These are phyloP conservation scores for Ecdyonurus torrentis DNA, from an alignment of 2,888 invertebrate species.

Conservation along the genomic window DNA sequence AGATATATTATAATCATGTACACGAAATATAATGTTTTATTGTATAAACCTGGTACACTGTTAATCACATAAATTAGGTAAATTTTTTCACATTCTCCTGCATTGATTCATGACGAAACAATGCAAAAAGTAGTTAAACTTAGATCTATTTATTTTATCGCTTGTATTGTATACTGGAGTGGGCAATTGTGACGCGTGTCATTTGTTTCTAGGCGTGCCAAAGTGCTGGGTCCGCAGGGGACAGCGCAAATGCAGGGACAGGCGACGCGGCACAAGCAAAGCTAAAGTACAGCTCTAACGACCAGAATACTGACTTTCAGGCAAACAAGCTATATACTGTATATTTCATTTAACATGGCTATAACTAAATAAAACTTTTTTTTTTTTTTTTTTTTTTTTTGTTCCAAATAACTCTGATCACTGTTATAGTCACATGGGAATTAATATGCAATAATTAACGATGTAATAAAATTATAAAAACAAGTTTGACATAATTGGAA, in stretches of 20 bases:
- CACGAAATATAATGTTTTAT: too few relatives aligned
- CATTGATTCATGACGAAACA: too few relatives aligned
- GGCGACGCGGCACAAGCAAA: neutral
- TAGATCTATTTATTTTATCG: neutral
- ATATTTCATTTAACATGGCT: neutral
- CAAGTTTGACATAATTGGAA: too few relatives aligned
- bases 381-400: too few relatives aligned
- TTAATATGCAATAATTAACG: too few relatives aligned
- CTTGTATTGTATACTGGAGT: neutral
- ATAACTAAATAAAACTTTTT: neutral
- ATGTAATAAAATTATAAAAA: too few relatives aligned
- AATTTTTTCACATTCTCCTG: too few relatives aligned
- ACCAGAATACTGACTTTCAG: neutral
- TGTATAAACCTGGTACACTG: too few relatives aligned
- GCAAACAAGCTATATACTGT: neutral
- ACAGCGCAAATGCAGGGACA: neutral
- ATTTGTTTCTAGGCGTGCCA: neutral
- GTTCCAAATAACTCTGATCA: too few relatives aligned
- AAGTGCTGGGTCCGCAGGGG: neutral
- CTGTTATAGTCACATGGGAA: too few relatives aligned
- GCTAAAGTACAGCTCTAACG: neutral
- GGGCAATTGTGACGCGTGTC: neutral
- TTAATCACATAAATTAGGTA: too few relatives aligned
- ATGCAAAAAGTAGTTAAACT: neutral
- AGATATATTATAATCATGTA: too few relatives aligned